These are phyloP conservation scores for Cinara cedri DNA, from an alignment of 2,888 invertebrate species.

Conservation along the genomic window DNA sequence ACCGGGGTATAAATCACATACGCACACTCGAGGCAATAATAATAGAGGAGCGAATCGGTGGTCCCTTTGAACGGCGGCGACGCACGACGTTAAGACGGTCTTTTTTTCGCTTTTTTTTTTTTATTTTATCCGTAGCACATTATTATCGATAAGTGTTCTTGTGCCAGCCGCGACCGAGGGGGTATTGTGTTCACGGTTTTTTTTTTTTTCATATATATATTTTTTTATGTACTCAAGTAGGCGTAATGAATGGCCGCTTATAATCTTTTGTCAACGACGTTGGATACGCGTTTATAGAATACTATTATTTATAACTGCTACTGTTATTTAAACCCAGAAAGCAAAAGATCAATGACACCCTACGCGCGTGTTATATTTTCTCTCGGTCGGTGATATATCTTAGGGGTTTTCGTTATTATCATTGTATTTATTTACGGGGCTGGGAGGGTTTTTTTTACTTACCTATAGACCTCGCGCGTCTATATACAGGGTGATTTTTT, in stretches of 20 bases:
- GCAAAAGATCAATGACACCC: conserved; percentile 45
- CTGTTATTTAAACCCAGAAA: conserved; percentile 39
- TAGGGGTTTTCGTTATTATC: conserved; percentile 1
- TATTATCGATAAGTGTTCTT: conserved; percentile 19
- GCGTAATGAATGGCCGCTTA: conserved; percentile 44
- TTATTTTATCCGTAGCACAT: background rate
- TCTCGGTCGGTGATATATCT: conserved; percentile 16
- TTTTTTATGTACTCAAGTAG: conserved; percentile 8
- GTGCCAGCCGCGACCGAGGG: background rate
- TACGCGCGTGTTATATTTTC: background rate
- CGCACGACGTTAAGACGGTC: conserved; percentile 4
- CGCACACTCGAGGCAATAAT: conserved; percentile 1
- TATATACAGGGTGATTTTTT: too few species aligned
- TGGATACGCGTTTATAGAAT: too few species aligned
- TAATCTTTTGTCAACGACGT: conserved; percentile 1
- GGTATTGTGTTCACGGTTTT: background rate
- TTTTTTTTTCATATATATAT: too few species aligned
- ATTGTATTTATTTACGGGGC: too few species aligned
- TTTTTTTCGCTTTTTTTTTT: background rate
- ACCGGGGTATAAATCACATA: conserved; percentile 14
- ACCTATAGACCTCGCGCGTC: background rate
- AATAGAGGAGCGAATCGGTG: background rate
- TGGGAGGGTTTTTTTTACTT: too few species aligned
- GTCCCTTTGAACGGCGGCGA: conserved; percentile 7
- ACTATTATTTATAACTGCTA: conserved; percentile 27